Evolutionary conservation across 2,797 vertebrate genomes (phyloP).

Genomic region (Chelon labrosus): DNA sequence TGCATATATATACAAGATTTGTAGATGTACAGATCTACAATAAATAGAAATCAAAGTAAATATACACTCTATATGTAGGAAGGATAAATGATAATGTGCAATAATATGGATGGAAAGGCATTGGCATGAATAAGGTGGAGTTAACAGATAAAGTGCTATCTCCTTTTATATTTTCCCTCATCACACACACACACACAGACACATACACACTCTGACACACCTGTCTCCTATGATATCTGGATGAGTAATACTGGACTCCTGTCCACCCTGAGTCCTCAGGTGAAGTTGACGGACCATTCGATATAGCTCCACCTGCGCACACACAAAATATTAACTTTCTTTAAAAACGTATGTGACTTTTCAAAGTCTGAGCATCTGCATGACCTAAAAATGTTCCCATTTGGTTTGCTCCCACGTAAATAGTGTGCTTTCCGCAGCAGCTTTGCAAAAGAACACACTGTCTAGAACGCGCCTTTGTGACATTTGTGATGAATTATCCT

Average conservation of each 20-base stretch:
- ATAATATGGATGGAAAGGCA: too few relatives aligned
- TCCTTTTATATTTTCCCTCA: background rate
- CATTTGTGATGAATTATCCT: background rate
- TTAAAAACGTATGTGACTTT: too few relatives aligned
- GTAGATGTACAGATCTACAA: too few relatives aligned
- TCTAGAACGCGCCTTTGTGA: background rate
- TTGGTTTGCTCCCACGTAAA: background rate
- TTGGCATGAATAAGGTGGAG: too few relatives aligned
- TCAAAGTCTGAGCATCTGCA: constrained; percentile 1
- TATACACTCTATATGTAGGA: too few relatives aligned
- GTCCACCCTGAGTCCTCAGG: constrained; percentile 79
- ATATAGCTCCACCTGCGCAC: constrained; percentile 85
- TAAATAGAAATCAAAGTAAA: too few relatives aligned
- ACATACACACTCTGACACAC: constrained; percentile 55
- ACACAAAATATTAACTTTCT: constrained; percentile 5
- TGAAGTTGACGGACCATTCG: constrained; percentile 87
- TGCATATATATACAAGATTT: too few relatives aligned
- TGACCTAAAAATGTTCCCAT: constrained; percentile 4
- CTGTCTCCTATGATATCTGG: constrained; percentile 89
- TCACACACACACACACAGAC: background rate
- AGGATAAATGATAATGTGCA: too few relatives aligned
- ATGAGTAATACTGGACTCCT: constrained; percentile 78
- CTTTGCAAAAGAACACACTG: background rate
- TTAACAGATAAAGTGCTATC: too few relatives aligned
- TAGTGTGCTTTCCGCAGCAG: background rate